A percentile compares a stretch with the other conserved stretches of the same genome.
Conservation (phyloP, 2,888 invertebrate species). For the Mycalesis mineus region DNA sequence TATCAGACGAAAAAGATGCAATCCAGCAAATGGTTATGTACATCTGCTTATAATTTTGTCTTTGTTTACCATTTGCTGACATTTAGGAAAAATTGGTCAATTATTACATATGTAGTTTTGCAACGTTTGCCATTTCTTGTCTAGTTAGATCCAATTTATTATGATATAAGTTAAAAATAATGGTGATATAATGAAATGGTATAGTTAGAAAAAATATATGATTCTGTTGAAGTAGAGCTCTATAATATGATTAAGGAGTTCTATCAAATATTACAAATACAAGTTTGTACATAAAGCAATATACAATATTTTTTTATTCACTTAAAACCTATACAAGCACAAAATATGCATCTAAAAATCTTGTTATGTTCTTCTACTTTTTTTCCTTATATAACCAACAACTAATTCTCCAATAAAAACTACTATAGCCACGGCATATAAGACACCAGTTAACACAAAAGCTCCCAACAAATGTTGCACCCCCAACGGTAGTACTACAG, state of each 20-base stretch:
- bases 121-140: not conserved
- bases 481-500: slow-evolving; percentile 54
- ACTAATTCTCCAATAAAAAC: slow-evolving; percentile 57
- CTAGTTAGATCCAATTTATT: not conserved
- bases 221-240: no score
- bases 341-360: no score
- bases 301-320: no score
- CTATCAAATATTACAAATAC: no score
- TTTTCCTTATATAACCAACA: slow-evolving; percentile 18
- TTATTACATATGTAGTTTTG: slow-evolving; percentile 21
- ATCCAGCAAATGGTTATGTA: slow-evolving; percentile 10
- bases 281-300: no score
- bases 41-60: slow-evolving; percentile 7
- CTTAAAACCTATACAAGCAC: no score
- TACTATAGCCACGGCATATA: slow-evolving; percentile 53
- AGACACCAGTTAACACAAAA: slow-evolving; percentile 67
- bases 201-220: no score
- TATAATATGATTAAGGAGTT: no score
- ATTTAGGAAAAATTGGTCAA: slow-evolving; percentile 33
- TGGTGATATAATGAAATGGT: no score
- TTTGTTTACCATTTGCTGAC: slow-evolving; percentile 27
- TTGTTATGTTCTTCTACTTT: not conserved
- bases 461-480: slow-evolving; percentile 68
- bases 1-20: not conserved
- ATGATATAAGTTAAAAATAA: no score